A percentile compares a stretch with the other conserved stretches of the same genome.
phyloP scores from a whole-genome alignment of 2,888 invertebrate species.

The Enchytraeus crypticus region DNA sequence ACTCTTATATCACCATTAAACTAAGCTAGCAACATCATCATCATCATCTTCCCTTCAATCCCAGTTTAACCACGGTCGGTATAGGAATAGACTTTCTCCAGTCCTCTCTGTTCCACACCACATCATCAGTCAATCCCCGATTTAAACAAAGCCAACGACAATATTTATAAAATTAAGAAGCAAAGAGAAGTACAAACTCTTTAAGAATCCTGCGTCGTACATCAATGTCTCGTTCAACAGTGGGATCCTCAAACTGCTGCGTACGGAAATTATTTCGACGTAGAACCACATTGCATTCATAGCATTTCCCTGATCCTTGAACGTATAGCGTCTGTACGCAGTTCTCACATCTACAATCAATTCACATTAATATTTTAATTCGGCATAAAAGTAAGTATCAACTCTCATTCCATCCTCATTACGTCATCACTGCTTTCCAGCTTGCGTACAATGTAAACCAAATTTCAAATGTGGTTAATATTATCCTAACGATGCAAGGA shows the following conservation, averaged over 20 bases:
- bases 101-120: too few relatives aligned
- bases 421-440: neutral
- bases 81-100: too few relatives aligned
- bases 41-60: too few relatives aligned
- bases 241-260: slow-evolving; percentile 90
- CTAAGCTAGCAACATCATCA: too few relatives aligned
- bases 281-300: slow-evolving; percentile 80
- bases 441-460: neutral
- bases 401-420: too few relatives aligned
- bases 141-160: too few relatives aligned
- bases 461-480: neutral
- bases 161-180: too few relatives aligned
- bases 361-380: neutral
- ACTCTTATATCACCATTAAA: too few relatives aligned
- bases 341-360: slow-evolving; percentile 66
- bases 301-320: slow-evolving; percentile 87
- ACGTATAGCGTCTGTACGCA: slow-evolving; percentile 92
- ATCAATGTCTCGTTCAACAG: slow-evolving; percentile 94
- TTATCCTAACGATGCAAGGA: neutral
- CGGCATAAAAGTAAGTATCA: neutral
- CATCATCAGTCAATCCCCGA: too few relatives aligned
- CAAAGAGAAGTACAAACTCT: slow-evolving; percentile 41
- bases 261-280: slow-evolving; percentile 81
- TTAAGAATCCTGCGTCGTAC: slow-evolving; percentile 74
- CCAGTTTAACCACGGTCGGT: too few relatives aligned